Conservation (phyloP, 2,888 invertebrate genomes). For the Serrognathus titanus region DNA sequence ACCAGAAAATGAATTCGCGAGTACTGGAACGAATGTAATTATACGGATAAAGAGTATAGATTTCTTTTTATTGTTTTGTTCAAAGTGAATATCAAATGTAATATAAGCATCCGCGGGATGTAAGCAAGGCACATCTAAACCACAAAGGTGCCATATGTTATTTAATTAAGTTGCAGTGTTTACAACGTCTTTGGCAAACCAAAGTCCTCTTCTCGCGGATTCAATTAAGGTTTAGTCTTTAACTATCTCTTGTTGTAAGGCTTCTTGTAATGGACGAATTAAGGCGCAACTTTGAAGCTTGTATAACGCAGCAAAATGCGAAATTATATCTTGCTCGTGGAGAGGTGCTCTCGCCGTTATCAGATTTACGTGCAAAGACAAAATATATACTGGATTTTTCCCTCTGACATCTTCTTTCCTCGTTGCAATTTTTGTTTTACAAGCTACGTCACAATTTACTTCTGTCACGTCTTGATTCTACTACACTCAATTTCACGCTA, state of each 20-base stretch:
- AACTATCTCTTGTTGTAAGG: neutral
- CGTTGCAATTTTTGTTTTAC: neutral
- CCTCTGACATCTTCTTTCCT: neutral
- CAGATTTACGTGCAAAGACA: slow-evolving; percentile 10
- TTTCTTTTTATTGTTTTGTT: too few relatives aligned
- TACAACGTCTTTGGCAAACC: neutral
- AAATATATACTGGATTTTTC: slow-evolving; percentile 2
- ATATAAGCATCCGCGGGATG: too few relatives aligned
- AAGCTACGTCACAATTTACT: slow-evolving; percentile 1
- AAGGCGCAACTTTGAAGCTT: slow-evolving; percentile 13
- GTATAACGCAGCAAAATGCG: slow-evolving; percentile 3
- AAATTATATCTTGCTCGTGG: slow-evolving; percentile 9
- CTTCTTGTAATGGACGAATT: slow-evolving; percentile 10
- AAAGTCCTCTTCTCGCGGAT: neutral
- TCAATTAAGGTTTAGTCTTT: neutral
- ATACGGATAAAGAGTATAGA: too few relatives aligned
- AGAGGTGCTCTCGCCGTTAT: slow-evolving; percentile 7
- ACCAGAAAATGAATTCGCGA: too few relatives aligned
- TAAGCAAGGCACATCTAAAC: too few relatives aligned
- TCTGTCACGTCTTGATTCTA: neutral
- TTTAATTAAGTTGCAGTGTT: too few relatives aligned
- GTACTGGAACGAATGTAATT: too few relatives aligned
- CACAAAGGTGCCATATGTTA: too few relatives aligned
- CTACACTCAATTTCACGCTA: slow-evolving; percentile 10
- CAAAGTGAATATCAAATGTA: too few relatives aligned